Base-by-base conservation (phyloP, 2,888 invertebrate species). In the Alloplasta piceator region DNA sequence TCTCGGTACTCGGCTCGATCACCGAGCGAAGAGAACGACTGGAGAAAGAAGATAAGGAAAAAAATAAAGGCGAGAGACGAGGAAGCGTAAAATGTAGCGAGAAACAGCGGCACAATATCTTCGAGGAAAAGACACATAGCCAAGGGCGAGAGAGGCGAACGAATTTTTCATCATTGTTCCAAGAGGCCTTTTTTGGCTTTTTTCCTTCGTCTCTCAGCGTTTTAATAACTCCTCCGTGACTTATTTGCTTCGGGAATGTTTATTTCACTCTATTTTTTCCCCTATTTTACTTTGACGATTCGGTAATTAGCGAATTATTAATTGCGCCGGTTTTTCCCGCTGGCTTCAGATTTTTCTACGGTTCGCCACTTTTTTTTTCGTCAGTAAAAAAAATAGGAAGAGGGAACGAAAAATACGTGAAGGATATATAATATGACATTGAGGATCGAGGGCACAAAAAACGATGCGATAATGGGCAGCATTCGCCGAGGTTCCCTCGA, bases 221-320 rank as follows among this genome's bases (percentile, higher is more conserved):
- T 38, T 14, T 9, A 64, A 58, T 16, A 36, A 39, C 39, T 58
- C 41, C 26, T 26, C 26, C 26, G 26, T 26, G 26, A 26, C 26
- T 26, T 41, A 9, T 26, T 41, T n/a, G 14, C 52, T 52, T 12
- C 12, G 12, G 16, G 14, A 6, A 52, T 12, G 6, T 52, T 41
- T 26, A 26, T 41, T 48, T 60, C 14, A 26, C 41, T n/a, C 5
- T 36, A 7, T 14, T 56, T 41, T 70, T 61, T 50, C 6, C 10
- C n/a, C 50, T 77, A 48, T 26, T 3, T 26, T 26, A 1, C 26
- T 3, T 6, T 5, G 10, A 52, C 26, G 39, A 46, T 77, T 63
- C 48, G 58, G 58, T 68, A 77, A 80, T 72, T 63, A 80, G 67
- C 36, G 48, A 41, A 75, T 78, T 73, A 80, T 80, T 78, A 78